Conservation (phyloP, 2,113 vertebrate species). For the Galbula dea region DNA sequence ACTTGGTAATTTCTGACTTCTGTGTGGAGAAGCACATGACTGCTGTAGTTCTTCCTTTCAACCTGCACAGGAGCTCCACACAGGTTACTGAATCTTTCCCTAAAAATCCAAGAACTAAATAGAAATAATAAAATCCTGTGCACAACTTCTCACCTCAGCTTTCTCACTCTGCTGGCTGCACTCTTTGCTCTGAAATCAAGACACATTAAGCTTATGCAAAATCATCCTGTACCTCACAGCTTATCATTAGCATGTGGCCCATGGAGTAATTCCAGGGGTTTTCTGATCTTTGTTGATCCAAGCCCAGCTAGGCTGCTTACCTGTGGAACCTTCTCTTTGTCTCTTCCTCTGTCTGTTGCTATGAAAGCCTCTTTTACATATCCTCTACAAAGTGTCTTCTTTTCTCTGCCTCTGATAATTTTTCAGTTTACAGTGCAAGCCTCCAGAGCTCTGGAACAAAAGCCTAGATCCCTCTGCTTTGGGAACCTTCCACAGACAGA, state of each 20-base stretch:
- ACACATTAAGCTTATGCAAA: not conserved
- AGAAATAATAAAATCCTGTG: not conserved
- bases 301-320: not conserved
- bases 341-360: not conserved
- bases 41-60: not conserved
- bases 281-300: not conserved
- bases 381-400: not conserved
- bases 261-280: not conserved
- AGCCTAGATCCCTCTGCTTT: not conserved
- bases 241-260: not conserved
- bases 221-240: not conserved
- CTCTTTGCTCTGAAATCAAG: not conserved
- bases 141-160: not conserved
- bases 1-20: not conserved
- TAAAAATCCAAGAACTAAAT: not conserved
- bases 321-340: not conserved
- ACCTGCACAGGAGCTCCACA: not conserved
- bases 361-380: not conserved
- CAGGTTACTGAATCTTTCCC: not conserved
- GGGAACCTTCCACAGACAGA: not conserved
- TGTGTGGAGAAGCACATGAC: not conserved
- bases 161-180: not conserved
- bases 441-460: not conserved
- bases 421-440: not conserved
- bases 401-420: not conserved